These are phyloP conservation scores for Rotaria magnacalcarata DNA, from an alignment of 2,888 invertebrate species.

Conservation along the genomic window DNA sequence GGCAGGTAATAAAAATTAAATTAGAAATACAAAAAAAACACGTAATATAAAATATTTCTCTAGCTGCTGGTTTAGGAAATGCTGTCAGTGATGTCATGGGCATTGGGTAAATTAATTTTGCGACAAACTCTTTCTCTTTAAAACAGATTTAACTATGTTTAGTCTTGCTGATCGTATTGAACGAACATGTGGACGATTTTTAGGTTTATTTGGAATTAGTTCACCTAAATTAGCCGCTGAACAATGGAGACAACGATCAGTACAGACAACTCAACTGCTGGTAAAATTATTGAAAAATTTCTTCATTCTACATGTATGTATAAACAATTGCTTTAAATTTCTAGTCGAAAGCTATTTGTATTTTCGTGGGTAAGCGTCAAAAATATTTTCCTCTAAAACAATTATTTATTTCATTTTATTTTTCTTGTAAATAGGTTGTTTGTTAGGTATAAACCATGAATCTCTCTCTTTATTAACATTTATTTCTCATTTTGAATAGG, in stretches of 20 bases:
- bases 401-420: not conserved
- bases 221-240: not conserved
- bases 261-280: not conserved
- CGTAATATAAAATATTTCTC: not conserved
- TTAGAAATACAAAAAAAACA: not conserved
- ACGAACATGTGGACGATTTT: not conserved
- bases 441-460: not conserved
- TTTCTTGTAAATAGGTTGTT: not conserved
- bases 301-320: not conserved
- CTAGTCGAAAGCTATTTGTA: not conserved
- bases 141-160: not conserved
- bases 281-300: not conserved
- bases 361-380: not conserved
- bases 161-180: constrained; percentile 37
- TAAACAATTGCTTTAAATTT: not conserved
- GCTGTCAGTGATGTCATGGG: constrained; percentile 44
- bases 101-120: constrained; percentile 1
- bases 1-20: constrained; percentile 29
- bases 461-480: not conserved
- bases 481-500: not conserved
- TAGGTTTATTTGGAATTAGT: not conserved
- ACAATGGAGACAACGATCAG: not conserved
- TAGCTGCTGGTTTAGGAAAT: constrained; percentile 46
- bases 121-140: not conserved
- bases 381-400: not conserved